Evolutionary conservation across 1,140 invertebrate species (phyloP), one percentile per base, ranked within the genome.

Genomic region (Penaeus indicus): DNA sequence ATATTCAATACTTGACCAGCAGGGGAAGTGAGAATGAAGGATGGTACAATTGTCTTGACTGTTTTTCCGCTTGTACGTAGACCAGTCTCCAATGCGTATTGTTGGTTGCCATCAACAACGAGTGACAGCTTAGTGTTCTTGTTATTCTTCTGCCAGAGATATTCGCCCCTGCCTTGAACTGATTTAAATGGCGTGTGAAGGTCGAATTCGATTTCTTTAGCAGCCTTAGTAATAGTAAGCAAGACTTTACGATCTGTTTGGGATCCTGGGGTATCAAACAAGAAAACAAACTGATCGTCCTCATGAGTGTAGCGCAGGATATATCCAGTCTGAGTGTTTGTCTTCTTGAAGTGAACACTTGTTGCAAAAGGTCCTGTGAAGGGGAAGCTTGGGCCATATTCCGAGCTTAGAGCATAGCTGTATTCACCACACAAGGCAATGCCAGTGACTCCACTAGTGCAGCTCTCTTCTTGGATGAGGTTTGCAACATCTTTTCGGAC

Each of bases 281-380:
- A 16, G 32, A 89, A 22, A 42, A 42, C 25, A 27, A 89, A 81
- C 18, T 67, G 75, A 60, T 85, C 79, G 10, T 21, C 25, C 10
- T 64, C 64, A 13, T 69, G 27, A 19, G 63, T 80, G 27, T 61
- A 89, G 25, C 69, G 83, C 19, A 89, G 67, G 47, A 80, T 47
- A 63, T 89, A 89, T n/a, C 77, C 83, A 11, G 83, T 85, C 25
- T 89, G 88, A 22, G 88, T 89, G 64, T 89, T 84, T 5, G 84
- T 85, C 84, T 89, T 89, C 64, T 81, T 47, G 38, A 89, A 47
- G 54, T 85, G 85, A 22, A 78, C 25, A 10, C 38, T 69, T 22
- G 75, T n/a, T 27, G 77, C 19, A 22, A 69, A 47, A n/a, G 88
- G 88, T 64, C 85, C 85, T 25, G 42, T 21, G 79, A 87, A 67